These are phyloP conservation scores for Melanotaenia parkinsoni DNA, from an alignment of 2,797 vertebrate species.

Conservation along the genomic window DNA sequence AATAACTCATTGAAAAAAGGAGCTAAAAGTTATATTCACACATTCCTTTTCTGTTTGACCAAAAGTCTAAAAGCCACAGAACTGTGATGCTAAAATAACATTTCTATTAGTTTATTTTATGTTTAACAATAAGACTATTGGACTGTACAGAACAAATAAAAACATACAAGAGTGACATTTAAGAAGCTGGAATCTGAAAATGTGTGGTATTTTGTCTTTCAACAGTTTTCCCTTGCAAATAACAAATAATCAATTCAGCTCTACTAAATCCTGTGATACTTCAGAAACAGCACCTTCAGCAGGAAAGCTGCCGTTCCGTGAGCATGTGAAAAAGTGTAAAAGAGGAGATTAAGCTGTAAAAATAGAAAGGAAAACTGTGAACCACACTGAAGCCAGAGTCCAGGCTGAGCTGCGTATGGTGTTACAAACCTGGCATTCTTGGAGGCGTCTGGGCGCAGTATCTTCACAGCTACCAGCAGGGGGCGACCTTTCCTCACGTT, in stretches of 20 bases:
- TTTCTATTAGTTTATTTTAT: neutral
- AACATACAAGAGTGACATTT: neutral
- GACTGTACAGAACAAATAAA: neutral
- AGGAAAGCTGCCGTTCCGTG: neutral
- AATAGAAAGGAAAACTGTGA: conserved; percentile 11
- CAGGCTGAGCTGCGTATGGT: neutral
- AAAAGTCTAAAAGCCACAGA: neutral
- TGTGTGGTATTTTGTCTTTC: neutral
- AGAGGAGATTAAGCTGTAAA: neutral
- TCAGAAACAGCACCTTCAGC: neutral
- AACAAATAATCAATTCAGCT: neutral
- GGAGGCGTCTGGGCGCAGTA: conserved; percentile 91
- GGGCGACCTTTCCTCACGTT: conserved; percentile 90
- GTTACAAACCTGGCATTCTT: conserved; percentile 92
- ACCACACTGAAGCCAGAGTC: neutral
- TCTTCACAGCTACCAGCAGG: conserved; percentile 94
- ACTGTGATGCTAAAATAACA: neutral
- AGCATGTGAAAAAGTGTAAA: neutral
- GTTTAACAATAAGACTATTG: neutral
- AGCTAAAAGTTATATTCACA: neutral
- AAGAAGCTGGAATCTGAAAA: conserved; percentile 2
- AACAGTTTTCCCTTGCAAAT: neutral
- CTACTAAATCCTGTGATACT: conserved; percentile 6
- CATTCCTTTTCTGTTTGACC: neutral
- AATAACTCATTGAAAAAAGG: neutral